phyloP scores from a whole-genome alignment of 2,113 vertebrate species.

The Grammomys surdaster region DNA sequence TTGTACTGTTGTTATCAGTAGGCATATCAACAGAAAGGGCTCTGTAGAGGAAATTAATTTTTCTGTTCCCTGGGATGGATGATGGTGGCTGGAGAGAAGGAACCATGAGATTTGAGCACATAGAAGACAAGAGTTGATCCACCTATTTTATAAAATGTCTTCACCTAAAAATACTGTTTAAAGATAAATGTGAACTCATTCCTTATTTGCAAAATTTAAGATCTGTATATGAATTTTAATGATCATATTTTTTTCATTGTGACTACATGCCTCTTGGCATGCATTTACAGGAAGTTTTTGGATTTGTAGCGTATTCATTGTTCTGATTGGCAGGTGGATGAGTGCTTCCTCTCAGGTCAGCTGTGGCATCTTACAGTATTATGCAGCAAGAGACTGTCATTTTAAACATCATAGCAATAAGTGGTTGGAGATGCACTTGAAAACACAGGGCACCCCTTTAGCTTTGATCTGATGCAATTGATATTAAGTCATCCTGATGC shows the following conservation, averaged over 20 bases:
- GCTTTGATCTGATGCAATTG: constrained; percentile 6
- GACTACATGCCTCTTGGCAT: background rate
- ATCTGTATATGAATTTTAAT: constrained; percentile 15
- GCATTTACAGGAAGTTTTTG: background rate
- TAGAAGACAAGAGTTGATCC: constrained; percentile 71
- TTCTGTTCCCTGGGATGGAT: constrained; percentile 60
- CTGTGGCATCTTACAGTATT: background rate
- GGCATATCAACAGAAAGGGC: constrained; percentile 61
- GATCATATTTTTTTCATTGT: background rate
- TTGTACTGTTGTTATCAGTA: constrained; percentile 53
- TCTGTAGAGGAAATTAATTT: constrained; percentile 73
- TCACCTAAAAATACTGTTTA: constrained; percentile 54
- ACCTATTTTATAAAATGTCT: constrained; percentile 70
- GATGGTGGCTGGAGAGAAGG: constrained; percentile 63
- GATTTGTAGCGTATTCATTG: background rate
- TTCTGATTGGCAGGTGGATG: background rate
- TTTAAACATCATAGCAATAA: background rate
- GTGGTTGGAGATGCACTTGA: background rate
- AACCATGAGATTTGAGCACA: constrained; percentile 64
- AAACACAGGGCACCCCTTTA: background rate
- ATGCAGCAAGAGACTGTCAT: background rate
- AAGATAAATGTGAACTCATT: constrained; percentile 40
- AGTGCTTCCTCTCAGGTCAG: background rate
- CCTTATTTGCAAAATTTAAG: constrained; percentile 3
- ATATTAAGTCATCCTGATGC: background rate